A percentile compares a stretch with the other conserved stretches of the same genome.
These are phyloP conservation scores for Ryuthela nishihirai DNA, from an alignment of 2,888 invertebrate genomes.

Conservation along the genomic window DNA sequence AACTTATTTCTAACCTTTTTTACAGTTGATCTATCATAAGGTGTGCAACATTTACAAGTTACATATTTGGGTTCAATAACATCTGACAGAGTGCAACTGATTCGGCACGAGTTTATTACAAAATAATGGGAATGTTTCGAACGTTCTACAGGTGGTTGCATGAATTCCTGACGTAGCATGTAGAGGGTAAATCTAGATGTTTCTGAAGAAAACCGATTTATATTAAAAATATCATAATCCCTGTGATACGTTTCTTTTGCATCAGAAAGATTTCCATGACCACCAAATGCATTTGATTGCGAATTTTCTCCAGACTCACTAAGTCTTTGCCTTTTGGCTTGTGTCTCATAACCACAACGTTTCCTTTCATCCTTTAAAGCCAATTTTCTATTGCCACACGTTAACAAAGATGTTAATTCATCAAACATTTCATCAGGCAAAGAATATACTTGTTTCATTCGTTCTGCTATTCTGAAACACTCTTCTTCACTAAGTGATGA, in stretches of 20 bases:
- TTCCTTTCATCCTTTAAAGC: too few species aligned
- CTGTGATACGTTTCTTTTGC: too few species aligned
- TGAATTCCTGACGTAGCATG: slow-evolving; percentile 26
- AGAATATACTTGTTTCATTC: slow-evolving; percentile 17
- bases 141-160: slow-evolving; percentile 10
- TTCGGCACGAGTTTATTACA: slow-evolving; percentile 30
- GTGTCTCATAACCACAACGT: too few species aligned
- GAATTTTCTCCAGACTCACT: too few species aligned
- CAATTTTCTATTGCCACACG: too few species aligned
- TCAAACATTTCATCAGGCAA: slow-evolving; percentile 15
- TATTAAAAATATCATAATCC: not conserved
- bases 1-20: not conserved
- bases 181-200: slow-evolving; percentile 37
- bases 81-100: slow-evolving; percentile 16
- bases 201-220: slow-evolving; percentile 3
- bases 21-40: too few species aligned
- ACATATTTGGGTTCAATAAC: too few species aligned
- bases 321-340: too few species aligned
- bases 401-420: slow-evolving; percentile 14
- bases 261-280: not conserved
- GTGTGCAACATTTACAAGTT: too few species aligned
- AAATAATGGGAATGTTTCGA: slow-evolving; percentile 34
- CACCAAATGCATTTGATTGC: too few species aligned
- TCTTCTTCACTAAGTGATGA: slow-evolving; percentile 12
- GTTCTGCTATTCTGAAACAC: slow-evolving; percentile 10